Evolutionary conservation across 2,113 vertebrate genomes (phyloP).

Genomic region (Maccullochella peelii): DNA sequence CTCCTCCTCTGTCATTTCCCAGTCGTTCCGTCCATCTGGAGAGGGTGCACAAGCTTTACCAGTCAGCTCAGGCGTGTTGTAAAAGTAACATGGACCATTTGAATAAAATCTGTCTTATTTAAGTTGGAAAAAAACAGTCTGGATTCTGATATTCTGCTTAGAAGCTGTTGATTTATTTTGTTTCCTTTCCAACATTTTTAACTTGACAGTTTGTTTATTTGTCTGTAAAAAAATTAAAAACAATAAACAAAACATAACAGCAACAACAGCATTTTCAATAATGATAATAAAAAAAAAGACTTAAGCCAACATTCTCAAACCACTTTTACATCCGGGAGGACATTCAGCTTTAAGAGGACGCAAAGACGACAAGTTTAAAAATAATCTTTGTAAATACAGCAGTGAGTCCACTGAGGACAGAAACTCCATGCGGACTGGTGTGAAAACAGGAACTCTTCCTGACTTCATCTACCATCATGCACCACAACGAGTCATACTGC

Average conservation of each 20-base stretch:
- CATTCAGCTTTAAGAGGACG: constrained; percentile 82
- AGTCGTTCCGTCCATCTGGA: constrained; percentile 73
- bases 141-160: constrained; percentile 70
- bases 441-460: constrained; percentile 65
- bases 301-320: constrained; percentile 65
- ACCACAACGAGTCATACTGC: constrained; percentile 66
- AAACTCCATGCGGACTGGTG: constrained; percentile 67
- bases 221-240: constrained; percentile 67
- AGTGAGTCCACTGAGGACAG: constrained; percentile 81
- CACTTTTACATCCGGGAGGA: constrained; percentile 72
- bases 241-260: constrained; percentile 65
- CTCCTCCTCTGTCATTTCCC: constrained; percentile 75
- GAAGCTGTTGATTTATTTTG: constrained; percentile 67
- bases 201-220: constrained; percentile 68
- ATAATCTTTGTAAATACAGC: constrained; percentile 84
- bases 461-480: constrained; percentile 70
- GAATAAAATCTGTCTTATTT: constrained; percentile 78
- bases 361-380: constrained; percentile 76
- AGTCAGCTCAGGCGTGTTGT: constrained; percentile 86
- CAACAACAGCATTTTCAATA: constrained; percentile 71
- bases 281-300: constrained; percentile 65
- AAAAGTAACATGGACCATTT: constrained; percentile 79
- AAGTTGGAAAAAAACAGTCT: constrained; percentile 64
- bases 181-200: constrained; percentile 59
- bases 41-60: constrained; percentile 87